Conservation (phyloP, 2,797 vertebrate species). For the Pteropus rufus region DNA sequence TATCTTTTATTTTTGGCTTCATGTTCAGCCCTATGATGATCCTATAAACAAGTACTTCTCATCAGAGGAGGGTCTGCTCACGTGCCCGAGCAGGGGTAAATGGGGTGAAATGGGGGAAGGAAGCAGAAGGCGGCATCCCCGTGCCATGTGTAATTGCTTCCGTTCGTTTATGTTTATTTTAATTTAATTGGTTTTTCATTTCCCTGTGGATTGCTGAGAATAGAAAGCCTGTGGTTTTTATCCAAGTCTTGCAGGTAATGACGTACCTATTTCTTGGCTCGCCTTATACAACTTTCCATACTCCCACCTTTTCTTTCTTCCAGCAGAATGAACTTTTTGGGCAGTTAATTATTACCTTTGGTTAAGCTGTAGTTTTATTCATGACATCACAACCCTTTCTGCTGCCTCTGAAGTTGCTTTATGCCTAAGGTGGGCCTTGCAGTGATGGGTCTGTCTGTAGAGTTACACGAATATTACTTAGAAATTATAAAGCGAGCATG, state of each 20-base stretch:
- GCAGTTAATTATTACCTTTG: slow-evolving; percentile 24
- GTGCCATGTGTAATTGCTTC: slow-evolving; percentile 4
- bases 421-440: not conserved
- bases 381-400: not conserved
- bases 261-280: slow-evolving; percentile 38
- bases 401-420: slow-evolving; percentile 29
- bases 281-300: slow-evolving; percentile 4
- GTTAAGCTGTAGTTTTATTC: slow-evolving; percentile 48
- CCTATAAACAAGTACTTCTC: not conserved
- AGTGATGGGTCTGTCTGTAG: not conserved
- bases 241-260: not conserved
- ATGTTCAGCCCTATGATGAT: slow-evolving; percentile 12
- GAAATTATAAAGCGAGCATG: not conserved
- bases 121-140: slow-evolving; percentile 44
- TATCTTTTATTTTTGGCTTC: slow-evolving; percentile 32
- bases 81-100: slow-evolving; percentile 20
- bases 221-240: slow-evolving; percentile 46
- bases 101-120: slow-evolving; percentile 48
- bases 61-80: not conserved
- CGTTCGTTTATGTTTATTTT: slow-evolving; percentile 43
- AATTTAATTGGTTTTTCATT: slow-evolving; percentile 51
- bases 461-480: not conserved
- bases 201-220: slow-evolving; percentile 15
- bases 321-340: not conserved
- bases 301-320: slow-evolving; percentile 22